phyloP scores from a whole-genome alignment of 2,888 invertebrate genomes.

The Mythimna pallens region DNA sequence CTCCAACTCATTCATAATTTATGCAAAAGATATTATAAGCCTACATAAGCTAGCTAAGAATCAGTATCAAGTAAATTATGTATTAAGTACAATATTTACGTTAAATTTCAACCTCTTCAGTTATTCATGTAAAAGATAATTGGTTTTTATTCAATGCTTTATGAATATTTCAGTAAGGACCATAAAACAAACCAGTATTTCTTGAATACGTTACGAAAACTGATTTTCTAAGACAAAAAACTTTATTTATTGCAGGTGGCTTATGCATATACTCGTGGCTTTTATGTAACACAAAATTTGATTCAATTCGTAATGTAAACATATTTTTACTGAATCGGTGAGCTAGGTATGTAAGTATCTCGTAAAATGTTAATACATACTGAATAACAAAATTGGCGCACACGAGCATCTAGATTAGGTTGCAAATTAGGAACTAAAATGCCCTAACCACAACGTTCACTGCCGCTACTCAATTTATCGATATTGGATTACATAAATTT shows the following conservation, averaged over 20 bases:
- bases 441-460: conserved; percentile 30
- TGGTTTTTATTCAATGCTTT: conserved; percentile 36
- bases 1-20: conserved; percentile 20
- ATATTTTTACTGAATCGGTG: conserved; percentile 58
- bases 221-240: conserved; percentile 22
- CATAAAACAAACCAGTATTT: conserved; percentile 9
- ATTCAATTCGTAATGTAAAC: conserved; percentile 55
- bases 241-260: conserved; percentile 22
- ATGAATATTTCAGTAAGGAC: conserved; percentile 20
- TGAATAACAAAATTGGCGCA: conserved; percentile 36
- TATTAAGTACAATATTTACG: conserved; percentile 33
- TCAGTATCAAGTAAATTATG: conserved; percentile 23
- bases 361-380: conserved; percentile 39
- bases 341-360: conserved; percentile 10
- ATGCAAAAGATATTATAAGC: conserved; percentile 31
- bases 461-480: conserved; percentile 29
- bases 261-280: conserved; percentile 2
- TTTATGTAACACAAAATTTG: conserved; percentile 32
- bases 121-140: conserved; percentile 28
- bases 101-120: conserved; percentile 27
- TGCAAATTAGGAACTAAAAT: conserved; percentile 43
- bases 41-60: conserved; percentile 27
- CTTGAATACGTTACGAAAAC: conserved; percentile 10
- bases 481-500: conserved; percentile 26
- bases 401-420: conserved; percentile 17